Percentiles rank a stretch among this genome's conserved stretches.
phyloP scores from a whole-genome alignment of 2,797 vertebrate species.

The Pseudochaenichthys georgianus region DNA sequence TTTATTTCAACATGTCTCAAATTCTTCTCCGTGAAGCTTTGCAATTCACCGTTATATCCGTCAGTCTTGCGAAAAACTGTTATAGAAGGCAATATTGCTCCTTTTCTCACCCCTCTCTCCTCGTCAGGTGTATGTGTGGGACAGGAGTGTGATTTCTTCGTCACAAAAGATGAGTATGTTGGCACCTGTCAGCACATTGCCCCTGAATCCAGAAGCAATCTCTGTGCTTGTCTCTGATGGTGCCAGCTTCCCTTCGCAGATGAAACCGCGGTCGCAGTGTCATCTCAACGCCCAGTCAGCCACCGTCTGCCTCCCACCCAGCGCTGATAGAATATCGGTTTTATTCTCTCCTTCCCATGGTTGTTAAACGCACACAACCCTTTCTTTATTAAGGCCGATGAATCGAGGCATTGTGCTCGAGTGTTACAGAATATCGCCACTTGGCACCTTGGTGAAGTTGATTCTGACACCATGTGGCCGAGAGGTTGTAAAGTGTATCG shows the following conservation, averaged over 20 bases:
- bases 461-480: constrained; percentile 63
- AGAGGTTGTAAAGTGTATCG: constrained; percentile 63
- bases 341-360: constrained; percentile 52
- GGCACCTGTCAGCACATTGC: constrained; percentile 46
- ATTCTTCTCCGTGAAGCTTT: constrained; percentile 1
- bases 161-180: constrained; percentile 31
- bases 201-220: constrained; percentile 49
- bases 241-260: constrained; percentile 53
- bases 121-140: constrained; percentile 50
- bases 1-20: constrained; percentile 6
- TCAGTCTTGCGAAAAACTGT: background rate
- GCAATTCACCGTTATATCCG: constrained; percentile 15
- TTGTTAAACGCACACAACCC: constrained; percentile 51
- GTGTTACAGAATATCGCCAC: constrained; percentile 59
- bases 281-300: constrained; percentile 46
- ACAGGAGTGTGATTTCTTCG: constrained; percentile 56
- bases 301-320: constrained; percentile 54
- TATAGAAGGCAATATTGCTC: constrained; percentile 14
- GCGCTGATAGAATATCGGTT: constrained; percentile 56
- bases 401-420: constrained; percentile 66
- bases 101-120: constrained; percentile 31
- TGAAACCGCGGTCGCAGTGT: constrained; percentile 51
- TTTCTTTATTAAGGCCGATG: constrained; percentile 62
- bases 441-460: constrained; percentile 60
- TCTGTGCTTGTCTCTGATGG: constrained; percentile 37